Evolutionary conservation across 2,888 invertebrate species (phyloP).

Genomic region (Colletes collaris): DNA sequence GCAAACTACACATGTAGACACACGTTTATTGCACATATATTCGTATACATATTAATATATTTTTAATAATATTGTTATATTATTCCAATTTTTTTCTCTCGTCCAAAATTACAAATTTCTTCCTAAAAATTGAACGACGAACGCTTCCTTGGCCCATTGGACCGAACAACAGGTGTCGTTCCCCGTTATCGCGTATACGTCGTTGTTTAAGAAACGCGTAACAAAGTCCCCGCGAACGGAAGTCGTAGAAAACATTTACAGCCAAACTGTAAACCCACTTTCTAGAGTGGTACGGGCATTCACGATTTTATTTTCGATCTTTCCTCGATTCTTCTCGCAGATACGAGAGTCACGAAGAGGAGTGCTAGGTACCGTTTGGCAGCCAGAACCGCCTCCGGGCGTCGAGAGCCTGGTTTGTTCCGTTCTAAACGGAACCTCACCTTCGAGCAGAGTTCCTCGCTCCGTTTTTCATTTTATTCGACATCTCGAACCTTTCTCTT

Average conservation of each 20-base stretch:
- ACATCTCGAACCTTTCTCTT: not conserved
- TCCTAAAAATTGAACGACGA: too few relatives aligned
- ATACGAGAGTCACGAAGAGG: slow-evolving; percentile 9
- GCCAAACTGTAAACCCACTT: slow-evolving; percentile 5
- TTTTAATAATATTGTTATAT: too few relatives aligned
- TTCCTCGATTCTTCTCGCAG: not conserved
- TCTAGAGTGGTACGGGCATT: slow-evolving; percentile 25
- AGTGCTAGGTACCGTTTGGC: slow-evolving; percentile 69
- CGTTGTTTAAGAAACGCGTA: not conserved
- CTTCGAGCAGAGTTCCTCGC: slow-evolving; percentile 2
- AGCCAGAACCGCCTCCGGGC: slow-evolving; percentile 60
- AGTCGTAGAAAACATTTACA: not conserved
- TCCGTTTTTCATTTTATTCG: slow-evolving; percentile 18
- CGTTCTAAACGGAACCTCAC: slow-evolving; percentile 34
- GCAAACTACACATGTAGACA: too few relatives aligned
- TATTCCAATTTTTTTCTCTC: too few relatives aligned
- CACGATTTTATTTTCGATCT: slow-evolving; percentile 27
- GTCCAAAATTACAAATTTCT: too few relatives aligned
- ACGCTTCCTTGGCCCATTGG: too few relatives aligned
- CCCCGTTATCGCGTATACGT: not conserved
- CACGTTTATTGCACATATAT: too few relatives aligned
- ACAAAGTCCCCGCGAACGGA: not conserved
- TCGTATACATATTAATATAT: too few relatives aligned
- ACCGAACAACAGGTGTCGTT: too few relatives aligned
- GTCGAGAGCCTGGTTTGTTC: slow-evolving; percentile 30